These are phyloP conservation scores for Brachyhypopomus gauderio DNA, from an alignment of 2,113 vertebrate species.

Conservation along the genomic window DNA sequence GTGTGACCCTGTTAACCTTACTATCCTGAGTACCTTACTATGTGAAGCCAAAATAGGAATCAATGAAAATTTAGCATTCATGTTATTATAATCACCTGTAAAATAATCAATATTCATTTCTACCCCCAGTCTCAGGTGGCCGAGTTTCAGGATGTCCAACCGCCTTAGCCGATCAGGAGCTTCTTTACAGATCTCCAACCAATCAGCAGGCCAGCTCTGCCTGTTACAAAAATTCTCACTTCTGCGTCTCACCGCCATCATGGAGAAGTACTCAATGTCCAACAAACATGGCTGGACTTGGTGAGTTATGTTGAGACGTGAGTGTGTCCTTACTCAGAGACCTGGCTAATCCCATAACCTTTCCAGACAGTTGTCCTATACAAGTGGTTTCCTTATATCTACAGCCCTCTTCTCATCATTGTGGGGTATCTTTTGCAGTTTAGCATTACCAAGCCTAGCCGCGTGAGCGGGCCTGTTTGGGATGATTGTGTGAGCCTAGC, in stretches of 20 bases:
- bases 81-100: not conserved
- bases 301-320: constrained; percentile 70
- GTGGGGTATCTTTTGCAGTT: too few species aligned
- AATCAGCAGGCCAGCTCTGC: constrained; percentile 90
- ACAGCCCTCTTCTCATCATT: too few species aligned
- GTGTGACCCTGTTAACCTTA: too few species aligned
- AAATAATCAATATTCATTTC: not conserved
- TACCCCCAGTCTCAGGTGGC: constrained; percentile 80
- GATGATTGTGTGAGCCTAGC: too few species aligned
- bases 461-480: too few species aligned
- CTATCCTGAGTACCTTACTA: too few species aligned
- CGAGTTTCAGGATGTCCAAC: constrained; percentile 89
- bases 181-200: constrained; percentile 86
- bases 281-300: constrained; percentile 97
- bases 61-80: not conserved
- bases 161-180: constrained; percentile 76
- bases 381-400: too few species aligned
- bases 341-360: too few species aligned
- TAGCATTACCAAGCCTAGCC: too few species aligned
- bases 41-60: too few species aligned
- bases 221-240: constrained; percentile 94
- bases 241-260: constrained; percentile 93
- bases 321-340: too few species aligned
- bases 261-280: constrained; percentile 96
- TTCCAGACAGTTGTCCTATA: too few species aligned